Evolutionary conservation across 2,113 vertebrate genomes (phyloP).

Genomic region (Limnothrissa miodon): DNA sequence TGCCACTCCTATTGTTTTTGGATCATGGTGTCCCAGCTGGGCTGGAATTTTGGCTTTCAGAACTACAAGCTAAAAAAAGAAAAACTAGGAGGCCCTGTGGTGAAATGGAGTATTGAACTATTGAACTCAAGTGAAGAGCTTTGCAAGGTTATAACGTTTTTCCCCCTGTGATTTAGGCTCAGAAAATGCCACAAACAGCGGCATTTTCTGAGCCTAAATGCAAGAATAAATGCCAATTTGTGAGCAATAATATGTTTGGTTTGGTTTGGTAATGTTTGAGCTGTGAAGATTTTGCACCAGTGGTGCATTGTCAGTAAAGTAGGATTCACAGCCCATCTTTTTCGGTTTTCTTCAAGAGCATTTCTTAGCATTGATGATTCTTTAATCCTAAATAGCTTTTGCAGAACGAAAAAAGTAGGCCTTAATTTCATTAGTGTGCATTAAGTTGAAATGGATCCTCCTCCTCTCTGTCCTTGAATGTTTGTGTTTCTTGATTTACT

Average conservation of each 20-base stretch:
- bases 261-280: background rate
- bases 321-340: background rate
- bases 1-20: background rate
- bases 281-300: background rate
- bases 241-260: background rate
- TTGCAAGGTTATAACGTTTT: background rate
- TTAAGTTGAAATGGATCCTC: slow-evolving; percentile 43
- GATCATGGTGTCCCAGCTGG: background rate
- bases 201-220: no score
- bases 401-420: background rate
- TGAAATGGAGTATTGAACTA: background rate
- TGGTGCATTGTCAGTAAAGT: background rate
- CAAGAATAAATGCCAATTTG: no score
- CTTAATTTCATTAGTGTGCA: slow-evolving; percentile 53
- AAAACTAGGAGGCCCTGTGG: background rate
- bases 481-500: slow-evolving; percentile 23
- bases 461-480: slow-evolving; percentile 33
- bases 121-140: background rate
- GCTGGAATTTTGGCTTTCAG: background rate
- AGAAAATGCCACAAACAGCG: background rate
- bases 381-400: background rate
- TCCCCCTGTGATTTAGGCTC: background rate
- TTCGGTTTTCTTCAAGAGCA: background rate
- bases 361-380: background rate
- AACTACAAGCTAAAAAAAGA: background rate